Evolutionary conservation across 2,797 vertebrate genomes (phyloP), one percentile per base, ranked within the genome.

Genomic region (Sparus aurata): DNA sequence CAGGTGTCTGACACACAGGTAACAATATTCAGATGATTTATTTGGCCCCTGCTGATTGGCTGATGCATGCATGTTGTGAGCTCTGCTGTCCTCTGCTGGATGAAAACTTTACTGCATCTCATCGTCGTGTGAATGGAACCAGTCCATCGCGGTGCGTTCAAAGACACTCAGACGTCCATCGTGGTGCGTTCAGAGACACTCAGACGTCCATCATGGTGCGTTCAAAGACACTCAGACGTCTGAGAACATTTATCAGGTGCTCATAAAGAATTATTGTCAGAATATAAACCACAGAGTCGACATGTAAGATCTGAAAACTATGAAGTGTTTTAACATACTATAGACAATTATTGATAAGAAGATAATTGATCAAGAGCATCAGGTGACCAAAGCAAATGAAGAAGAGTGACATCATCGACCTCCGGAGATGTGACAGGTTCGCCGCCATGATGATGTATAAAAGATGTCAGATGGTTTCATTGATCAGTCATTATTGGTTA

Each of bases 51-150:
- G 47, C 47, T 50, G 47, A 50, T 52, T 52, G 9, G 22, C n/a
- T 53, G 22, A 13, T 53, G 2, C 3, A 15, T 5, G 3, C 16
- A 17, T 46, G 12, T 11, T 16, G 2, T 30, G 54, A 50, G 52
- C 54, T 75, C 52, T 73, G 77, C 43, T 68, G 77, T 57, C 27
- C 57, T 61, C 69, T 79, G 57, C 63, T 62, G 77, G 61, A 65
- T 0, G n/a, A 34, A 25, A 4, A 25, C 5, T 6, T 41, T n/a
- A 2, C 23, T 1, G 1, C 2, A 4, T 20, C 11, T 23, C 7
- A 12, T 18, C 13, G 5, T 15, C 17, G 3, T 4, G 22, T 27
- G 16, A 41, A 65, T 49, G 25, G 6, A 41, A 17, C 9, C 12
- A 12, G 22, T 38, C 20, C 4, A 1, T 12, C 17, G 11, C 27